Evolutionary conservation across 2,113 vertebrate species (phyloP).

Genomic region (Lepisosteus oculatus): DNA sequence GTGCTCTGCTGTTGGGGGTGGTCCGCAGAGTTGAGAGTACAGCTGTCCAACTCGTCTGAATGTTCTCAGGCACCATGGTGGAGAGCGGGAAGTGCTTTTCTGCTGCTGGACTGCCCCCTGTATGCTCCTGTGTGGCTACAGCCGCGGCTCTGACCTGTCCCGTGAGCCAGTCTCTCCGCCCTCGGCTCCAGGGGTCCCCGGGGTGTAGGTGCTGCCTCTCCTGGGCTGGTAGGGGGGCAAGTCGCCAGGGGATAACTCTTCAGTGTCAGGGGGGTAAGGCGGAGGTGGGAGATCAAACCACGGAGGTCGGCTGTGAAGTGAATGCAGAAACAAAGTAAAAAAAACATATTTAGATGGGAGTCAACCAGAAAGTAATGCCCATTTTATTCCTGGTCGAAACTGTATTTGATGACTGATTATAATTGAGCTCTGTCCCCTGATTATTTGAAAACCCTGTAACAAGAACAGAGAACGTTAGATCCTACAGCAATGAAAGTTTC

Average conservation of each 20-base stretch:
- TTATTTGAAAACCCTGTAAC: too few relatives aligned
- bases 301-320: constrained; percentile 74
- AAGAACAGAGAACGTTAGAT: too few relatives aligned
- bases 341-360: not conserved
- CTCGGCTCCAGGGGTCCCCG: constrained; percentile 37
- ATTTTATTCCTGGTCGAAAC: too few relatives aligned
- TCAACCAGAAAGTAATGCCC: too few relatives aligned
- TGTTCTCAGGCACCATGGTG: not conserved
- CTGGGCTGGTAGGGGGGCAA: constrained; percentile 81
- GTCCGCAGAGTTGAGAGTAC: not conserved
- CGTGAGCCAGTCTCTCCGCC: constrained; percentile 11
- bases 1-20: too few relatives aligned
- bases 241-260: constrained; percentile 64
- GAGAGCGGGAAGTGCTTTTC: not conserved
- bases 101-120: not conserved
- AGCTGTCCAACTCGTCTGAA: not conserved
- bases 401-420: too few relatives aligned
- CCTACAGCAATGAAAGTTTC: too few relatives aligned
- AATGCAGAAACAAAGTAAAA: constrained; percentile 13
- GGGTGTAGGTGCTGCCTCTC: constrained; percentile 50
- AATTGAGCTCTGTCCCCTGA: too few relatives aligned
- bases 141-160: not conserved
- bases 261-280: constrained; percentile 79
- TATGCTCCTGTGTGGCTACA: constrained; percentile 22
- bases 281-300: constrained; percentile 97